Percentiles rank a stretch among this genome's conserved stretches.
phyloP scores from a whole-genome alignment of 1,140 invertebrate genomes.

The Drosophila leontia region DNA sequence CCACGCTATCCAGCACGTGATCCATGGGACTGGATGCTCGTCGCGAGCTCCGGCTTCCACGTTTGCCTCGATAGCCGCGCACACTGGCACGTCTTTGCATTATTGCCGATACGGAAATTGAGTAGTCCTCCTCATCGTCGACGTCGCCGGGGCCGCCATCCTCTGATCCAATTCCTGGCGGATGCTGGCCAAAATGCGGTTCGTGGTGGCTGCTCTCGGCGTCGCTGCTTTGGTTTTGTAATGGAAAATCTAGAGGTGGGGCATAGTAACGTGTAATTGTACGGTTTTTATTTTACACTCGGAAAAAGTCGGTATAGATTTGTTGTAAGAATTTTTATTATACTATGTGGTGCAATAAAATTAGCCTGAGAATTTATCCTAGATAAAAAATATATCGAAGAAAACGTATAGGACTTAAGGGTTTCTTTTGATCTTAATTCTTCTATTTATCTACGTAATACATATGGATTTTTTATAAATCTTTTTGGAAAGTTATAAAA shows the following conservation, averaged over 20 bases:
- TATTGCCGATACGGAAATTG: conserved; percentile 92
- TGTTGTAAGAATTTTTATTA: no score
- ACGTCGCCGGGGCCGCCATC: conserved; percentile 63
- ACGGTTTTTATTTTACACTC: not conserved
- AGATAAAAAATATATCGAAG: no score
- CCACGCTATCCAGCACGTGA: conserved; percentile 79
- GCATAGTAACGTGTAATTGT: not conserved
- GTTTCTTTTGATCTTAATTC: no score
- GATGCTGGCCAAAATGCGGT: conserved; percentile 23
- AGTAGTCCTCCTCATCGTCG: conserved; percentile 91
- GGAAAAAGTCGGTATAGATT: not conserved
- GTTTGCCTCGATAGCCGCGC: conserved; percentile 86
- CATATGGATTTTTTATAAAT: no score
- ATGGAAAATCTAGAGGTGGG: conserved; percentile 55
- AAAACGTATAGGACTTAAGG: no score
- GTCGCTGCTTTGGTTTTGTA: conserved; percentile 71
- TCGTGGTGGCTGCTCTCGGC: conserved; percentile 58
- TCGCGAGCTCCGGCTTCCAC: conserved; percentile 86
- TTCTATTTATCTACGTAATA: no score
- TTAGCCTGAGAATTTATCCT: not conserved
- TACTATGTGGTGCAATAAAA: not conserved
- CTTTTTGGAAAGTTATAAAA: no score
- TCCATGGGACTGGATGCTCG: conserved; percentile 91
- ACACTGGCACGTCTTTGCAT: conserved; percentile 90
- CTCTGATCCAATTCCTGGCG: conserved; percentile 28